These are phyloP conservation scores for Astyanax mexicanus DNA, from an alignment of 2,797 vertebrate species.

Conservation along the genomic window DNA sequence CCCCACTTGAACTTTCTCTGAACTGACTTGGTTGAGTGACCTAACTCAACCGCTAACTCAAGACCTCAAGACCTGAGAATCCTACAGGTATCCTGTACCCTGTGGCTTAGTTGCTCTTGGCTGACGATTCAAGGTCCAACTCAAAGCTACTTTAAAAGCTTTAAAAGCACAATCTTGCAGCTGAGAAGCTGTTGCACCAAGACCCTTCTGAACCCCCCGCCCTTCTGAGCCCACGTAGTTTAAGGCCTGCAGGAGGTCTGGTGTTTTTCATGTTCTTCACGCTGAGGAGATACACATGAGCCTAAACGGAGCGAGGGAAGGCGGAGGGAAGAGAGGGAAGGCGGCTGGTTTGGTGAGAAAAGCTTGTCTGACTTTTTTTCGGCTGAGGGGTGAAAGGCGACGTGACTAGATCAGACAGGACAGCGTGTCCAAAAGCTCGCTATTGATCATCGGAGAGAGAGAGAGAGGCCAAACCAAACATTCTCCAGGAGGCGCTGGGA, in stretches of 20 bases:
- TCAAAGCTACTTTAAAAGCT: too few species aligned
- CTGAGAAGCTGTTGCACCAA: neutral
- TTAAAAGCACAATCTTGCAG: neutral
- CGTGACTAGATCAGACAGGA: slow-evolving; percentile 22
- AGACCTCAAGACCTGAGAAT: too few species aligned
- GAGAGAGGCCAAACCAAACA: neutral
- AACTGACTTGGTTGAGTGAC: too few species aligned
- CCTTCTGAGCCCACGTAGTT: neutral
- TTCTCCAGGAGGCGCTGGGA: slow-evolving; percentile 17
- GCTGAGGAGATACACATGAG: slow-evolving; percentile 16
- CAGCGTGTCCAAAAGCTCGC: slow-evolving; percentile 1
- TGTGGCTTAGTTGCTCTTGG: too few species aligned
- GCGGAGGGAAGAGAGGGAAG: slow-evolving; percentile 7
- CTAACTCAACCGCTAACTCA: too few species aligned
- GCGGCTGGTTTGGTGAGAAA: slow-evolving; percentile 11
- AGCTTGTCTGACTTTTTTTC: neutral
- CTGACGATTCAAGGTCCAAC: too few species aligned
- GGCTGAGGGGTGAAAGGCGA: neutral
- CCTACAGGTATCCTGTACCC: too few species aligned
- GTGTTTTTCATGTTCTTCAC: neutral
- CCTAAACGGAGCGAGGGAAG: slow-evolving; percentile 4
- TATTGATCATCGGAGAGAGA: slow-evolving; percentile 10
- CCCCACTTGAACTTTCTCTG: too few species aligned
- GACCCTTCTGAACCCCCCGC: neutral
- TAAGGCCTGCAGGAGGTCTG: neutral